phyloP scores from a whole-genome alignment of 2,797 vertebrate species.

The Okamejei kenojei region DNA sequence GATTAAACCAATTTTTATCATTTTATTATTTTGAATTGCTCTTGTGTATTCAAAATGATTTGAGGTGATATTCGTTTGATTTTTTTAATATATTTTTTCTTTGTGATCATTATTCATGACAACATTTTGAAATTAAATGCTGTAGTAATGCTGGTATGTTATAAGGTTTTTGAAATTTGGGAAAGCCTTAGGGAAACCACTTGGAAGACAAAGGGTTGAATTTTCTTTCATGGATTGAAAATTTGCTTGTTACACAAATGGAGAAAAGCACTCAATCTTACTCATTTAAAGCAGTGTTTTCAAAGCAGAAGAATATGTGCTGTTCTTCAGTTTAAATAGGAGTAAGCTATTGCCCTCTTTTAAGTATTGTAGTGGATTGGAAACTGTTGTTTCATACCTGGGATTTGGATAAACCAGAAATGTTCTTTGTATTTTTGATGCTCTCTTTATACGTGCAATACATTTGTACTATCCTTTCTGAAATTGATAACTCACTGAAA shows the following conservation, averaged over 20 bases:
- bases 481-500: neutral
- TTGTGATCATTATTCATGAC: neutral
- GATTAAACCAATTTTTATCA: neutral
- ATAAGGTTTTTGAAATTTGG: neutral
- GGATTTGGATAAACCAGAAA: neutral
- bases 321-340: neutral
- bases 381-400: neutral
- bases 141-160: neutral
- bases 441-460: neutral
- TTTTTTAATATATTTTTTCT: neutral
- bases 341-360: neutral
- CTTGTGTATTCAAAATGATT: neutral
- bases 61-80: neutral
- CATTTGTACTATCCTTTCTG: no score
- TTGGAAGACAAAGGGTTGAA: neutral
- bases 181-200: neutral
- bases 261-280: neutral
- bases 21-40: neutral
- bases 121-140: neutral
- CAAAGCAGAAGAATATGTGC: neutral
- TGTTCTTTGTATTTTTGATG: neutral
- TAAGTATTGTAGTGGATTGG: neutral
- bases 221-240: neutral
- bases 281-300: neutral
- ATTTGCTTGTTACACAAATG: neutral